Conservation (phyloP, 2,888 invertebrate genomes). For the Drosophila imparisetae region DNA sequence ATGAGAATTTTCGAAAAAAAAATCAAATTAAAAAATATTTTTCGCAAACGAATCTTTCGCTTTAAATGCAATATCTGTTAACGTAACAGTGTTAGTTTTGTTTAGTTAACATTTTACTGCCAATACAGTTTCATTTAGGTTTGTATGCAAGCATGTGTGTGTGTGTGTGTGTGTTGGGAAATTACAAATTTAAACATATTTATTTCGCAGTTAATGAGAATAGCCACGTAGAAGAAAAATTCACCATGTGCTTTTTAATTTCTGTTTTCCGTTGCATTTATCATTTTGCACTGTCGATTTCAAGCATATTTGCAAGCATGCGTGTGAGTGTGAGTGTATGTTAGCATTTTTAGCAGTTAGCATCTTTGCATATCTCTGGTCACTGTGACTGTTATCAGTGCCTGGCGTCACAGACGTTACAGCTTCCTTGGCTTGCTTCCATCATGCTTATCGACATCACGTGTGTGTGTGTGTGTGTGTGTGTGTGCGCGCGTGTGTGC, state of each 20-base stretch:
- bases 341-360: background rate
- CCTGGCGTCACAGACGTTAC: constrained; percentile 17
- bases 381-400: constrained; percentile 34
- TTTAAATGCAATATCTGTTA: background rate
- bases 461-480: constrained; percentile 15
- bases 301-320: background rate
- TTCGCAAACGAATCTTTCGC: background rate
- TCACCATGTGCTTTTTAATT: background rate
- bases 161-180: background rate
- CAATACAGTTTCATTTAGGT: too few relatives aligned
- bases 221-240: background rate
- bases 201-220: background rate
- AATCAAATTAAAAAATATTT: background rate
- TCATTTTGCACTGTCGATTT: constrained; percentile 5
- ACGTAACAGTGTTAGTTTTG: constrained; percentile 1
- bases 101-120: background rate
- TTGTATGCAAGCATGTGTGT: background rate
- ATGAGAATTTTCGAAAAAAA: background rate
- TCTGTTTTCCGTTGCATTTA: constrained; percentile 3
- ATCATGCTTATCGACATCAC: constrained; percentile 28
- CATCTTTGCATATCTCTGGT: background rate
- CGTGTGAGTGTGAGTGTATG: background rate
- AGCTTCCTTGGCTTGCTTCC: constrained; percentile 31
- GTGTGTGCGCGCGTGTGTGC: constrained; percentile 17
- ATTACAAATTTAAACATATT: background rate